phyloP scores from a whole-genome alignment of 2,888 invertebrate species.

The Dicranocentrus wangi region DNA sequence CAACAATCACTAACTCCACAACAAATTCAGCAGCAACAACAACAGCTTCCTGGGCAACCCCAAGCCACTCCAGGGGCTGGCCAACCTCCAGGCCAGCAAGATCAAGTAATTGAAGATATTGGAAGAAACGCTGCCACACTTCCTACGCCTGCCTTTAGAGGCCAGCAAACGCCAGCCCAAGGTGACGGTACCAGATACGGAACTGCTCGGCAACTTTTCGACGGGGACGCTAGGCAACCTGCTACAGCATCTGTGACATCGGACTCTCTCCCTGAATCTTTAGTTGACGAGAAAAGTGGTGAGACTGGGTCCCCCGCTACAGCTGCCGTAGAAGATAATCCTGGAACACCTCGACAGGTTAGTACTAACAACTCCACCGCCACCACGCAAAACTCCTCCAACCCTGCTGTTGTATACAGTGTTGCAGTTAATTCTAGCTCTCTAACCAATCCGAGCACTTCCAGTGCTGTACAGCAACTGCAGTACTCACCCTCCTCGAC shows the following conservation, averaged over 20 bases:
- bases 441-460: not conserved
- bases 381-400: not conserved
- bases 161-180: slow-evolving; percentile 8
- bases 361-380: slow-evolving; percentile 32
- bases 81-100: not conserved
- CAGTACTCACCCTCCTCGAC: slow-evolving; percentile 46
- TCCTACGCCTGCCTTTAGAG: slow-evolving; percentile 23
- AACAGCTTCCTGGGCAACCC: too few relatives aligned
- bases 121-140: slow-evolving; percentile 14
- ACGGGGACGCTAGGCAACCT: slow-evolving; percentile 4
- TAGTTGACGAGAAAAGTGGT: not conserved
- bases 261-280: slow-evolving; percentile 36
- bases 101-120: slow-evolving; percentile 39
- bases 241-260: slow-evolving; percentile 39
- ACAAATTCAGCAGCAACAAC: slow-evolving; percentile 24
- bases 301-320: not conserved
- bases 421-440: slow-evolving; percentile 20
- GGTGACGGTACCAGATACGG: not conserved
- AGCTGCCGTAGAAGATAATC: slow-evolving; percentile 19
- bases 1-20: slow-evolving; percentile 23
- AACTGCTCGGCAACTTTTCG: slow-evolving; percentile 23
- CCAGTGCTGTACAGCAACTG: slow-evolving; percentile 54
- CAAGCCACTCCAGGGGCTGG: not conserved
- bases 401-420: not conserved
- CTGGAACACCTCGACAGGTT: slow-evolving; percentile 40